phyloP scores from a whole-genome alignment of 2,113 vertebrate species.

The Ia io region DNA sequence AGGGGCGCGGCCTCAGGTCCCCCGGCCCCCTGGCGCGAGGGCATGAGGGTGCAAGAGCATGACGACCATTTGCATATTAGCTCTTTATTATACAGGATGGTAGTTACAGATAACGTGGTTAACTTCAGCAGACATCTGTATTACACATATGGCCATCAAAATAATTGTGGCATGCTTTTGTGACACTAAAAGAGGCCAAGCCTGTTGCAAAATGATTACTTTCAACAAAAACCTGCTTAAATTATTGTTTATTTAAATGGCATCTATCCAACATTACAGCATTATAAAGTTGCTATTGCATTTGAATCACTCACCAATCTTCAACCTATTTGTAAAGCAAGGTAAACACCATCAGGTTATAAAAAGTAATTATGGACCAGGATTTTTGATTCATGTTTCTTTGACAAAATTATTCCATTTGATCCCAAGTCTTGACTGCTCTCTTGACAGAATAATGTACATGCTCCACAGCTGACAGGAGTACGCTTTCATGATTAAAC shows the following conservation, averaged over 20 bases:
- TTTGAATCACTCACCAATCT: constrained; percentile 41
- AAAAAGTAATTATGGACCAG: constrained; percentile 30
- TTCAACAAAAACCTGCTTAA: constrained; percentile 42
- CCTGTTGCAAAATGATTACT: constrained; percentile 19
- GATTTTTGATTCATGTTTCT: constrained; percentile 32
- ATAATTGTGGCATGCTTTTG: constrained; percentile 28
- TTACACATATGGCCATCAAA: constrained; percentile 56
- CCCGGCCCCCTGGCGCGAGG: too few species aligned
- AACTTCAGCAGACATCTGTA: constrained; percentile 44
- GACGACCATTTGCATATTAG: too few species aligned
- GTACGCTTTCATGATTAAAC: constrained; percentile 23
- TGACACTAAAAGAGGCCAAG: constrained; percentile 47
- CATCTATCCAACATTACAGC: constrained; percentile 46
- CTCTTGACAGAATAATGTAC: constrained; percentile 38
- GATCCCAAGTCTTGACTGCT: constrained; percentile 38
- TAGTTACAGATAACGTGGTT: constrained; percentile 28
- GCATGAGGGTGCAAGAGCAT: too few species aligned
- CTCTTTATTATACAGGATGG: not conserved
- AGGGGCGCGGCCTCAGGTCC: too few species aligned
- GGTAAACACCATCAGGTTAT: constrained; percentile 35
- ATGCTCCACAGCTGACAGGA: not conserved
- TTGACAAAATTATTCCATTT: constrained; percentile 46
- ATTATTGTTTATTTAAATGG: constrained; percentile 31
- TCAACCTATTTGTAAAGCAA: constrained; percentile 49
- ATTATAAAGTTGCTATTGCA: constrained; percentile 24